Evolutionary conservation across 2,797 vertebrate genomes (phyloP).

Genomic region (Sarcoramphus papa): DNA sequence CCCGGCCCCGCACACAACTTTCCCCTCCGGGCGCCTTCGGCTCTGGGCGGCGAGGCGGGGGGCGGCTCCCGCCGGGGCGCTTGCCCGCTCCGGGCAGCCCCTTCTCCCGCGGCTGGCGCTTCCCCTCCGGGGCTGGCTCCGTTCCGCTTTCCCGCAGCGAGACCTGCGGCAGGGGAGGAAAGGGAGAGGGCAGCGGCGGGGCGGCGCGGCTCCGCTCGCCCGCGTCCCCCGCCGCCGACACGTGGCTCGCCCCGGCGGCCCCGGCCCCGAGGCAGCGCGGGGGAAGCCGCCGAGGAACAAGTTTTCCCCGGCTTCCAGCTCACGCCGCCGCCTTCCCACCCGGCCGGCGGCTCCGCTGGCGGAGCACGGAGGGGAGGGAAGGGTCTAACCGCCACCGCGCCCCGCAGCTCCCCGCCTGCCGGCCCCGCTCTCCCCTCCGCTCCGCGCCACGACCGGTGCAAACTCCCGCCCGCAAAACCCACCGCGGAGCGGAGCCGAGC

Average conservation of each 20-base stretch:
- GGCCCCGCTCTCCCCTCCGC: neutral
- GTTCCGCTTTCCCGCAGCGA: neutral
- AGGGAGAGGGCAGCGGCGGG: neutral
- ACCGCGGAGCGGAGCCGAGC: neutral
- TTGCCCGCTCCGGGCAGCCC: neutral
- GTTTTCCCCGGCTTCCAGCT: neutral
- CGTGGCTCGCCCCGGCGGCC: neutral
- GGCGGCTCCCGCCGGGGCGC: neutral
- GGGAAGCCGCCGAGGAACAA: neutral
- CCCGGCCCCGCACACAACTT: neutral
- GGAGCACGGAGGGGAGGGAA: neutral
- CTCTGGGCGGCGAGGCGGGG: neutral
- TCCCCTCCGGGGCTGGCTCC: neutral
- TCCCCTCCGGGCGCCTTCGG: neutral
- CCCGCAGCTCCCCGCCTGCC: neutral
- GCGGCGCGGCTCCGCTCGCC: neutral
- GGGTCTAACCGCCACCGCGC: neutral
- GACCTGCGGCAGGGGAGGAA: conserved; percentile 48
- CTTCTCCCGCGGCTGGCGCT: neutral
- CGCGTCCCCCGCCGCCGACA: neutral
- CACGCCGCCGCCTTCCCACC: neutral
- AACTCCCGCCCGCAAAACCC: neutral
- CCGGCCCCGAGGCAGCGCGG: neutral
- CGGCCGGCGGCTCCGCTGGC: neutral
- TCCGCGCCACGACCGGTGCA: neutral